Percentiles rank a stretch among this genome's conserved stretches.
Conservation (phyloP, 2,113 vertebrate species). For the Noturus placidus region DNA sequence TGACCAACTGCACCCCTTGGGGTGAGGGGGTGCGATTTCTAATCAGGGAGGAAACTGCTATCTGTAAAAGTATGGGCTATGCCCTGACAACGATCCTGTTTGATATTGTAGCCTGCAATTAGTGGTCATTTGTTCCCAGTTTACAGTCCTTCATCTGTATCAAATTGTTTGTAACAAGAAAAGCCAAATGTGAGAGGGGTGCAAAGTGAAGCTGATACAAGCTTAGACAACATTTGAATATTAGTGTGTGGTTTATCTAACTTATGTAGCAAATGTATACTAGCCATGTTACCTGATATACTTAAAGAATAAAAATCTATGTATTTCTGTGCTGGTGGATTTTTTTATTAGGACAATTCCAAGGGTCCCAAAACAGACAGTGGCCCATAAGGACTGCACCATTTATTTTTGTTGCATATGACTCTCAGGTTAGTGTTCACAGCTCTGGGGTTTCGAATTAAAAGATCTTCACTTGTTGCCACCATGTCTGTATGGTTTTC, state of each 20-base stretch:
- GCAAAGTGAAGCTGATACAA: not conserved
- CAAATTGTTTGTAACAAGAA: not conserved
- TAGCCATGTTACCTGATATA: not conserved
- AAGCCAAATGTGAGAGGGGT: not conserved
- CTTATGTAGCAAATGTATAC: not conserved
- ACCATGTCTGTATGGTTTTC: no score
- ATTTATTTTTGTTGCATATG: not conserved
- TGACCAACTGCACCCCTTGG: not conserved
- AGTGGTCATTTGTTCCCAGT: not conserved
- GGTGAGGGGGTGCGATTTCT: not conserved
- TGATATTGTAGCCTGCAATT: slow-evolving; percentile 14
- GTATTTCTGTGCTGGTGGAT: not conserved
- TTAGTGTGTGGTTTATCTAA: not conserved
- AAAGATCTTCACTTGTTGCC: not conserved
- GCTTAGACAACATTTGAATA: not conserved
- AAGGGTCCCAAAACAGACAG: not conserved
- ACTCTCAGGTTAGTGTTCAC: not conserved
- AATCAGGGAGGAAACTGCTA: slow-evolving; percentile 11
- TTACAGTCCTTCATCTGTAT: not conserved
- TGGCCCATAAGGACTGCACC: not conserved
- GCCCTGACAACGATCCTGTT: slow-evolving; percentile 11
- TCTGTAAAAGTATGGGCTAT: slow-evolving; percentile 8
- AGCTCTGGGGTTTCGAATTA: not conserved
- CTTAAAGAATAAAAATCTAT: not conserved
- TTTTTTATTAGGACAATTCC: not conserved